Evolutionary conservation across 2,113 vertebrate species (phyloP), one percentile per base, ranked within the genome.

Genomic region (Salvelinus sp.): DNA sequence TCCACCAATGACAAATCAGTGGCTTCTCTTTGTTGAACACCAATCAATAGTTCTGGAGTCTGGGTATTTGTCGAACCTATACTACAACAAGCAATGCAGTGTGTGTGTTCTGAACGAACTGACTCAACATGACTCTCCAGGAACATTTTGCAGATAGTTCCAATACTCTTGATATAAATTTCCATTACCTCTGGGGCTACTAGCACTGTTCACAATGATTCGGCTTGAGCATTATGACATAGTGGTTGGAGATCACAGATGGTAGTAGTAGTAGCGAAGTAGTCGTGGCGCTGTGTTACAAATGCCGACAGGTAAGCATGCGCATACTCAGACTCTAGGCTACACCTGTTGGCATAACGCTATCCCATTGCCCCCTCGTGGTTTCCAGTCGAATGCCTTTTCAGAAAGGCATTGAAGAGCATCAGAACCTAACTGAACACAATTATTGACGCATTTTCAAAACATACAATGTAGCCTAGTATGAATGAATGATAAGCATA

Each of bases 291-390:
- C 16, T 62, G 1, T 62, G 58, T 62, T 22, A 22, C 58, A 62
- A n/a, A 62, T 69, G 10, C 12, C 33, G 44, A 69, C 68, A 69
- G 68, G 38, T 69, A 69, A 38, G 20, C 7, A 10, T 48, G 18
- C 3, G 38, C 68, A 68, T n/a, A 20, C 75, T 72, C 86, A 81
- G 28, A 65, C 57, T 50, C 38, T 78, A 79, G 75, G 77, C 83
- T 91, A 84, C 89, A 92, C 91, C 91, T 92, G 91, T 92, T 91
- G 88, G 90, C 84, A 80, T 87, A 77, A 88, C 81, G 86, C 85
- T 44, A 2, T 87, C 86, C 86, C 84, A 87, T 87, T 76, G 90
- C 91, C 91, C 88, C 83, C 90, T 91, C 27, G 88, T 89, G 91
- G 89, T 80, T 87, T 71, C 72, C 70, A 22, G 64, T 76, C 30